Percentiles rank a stretch among this genome's conserved stretches.
These are phyloP conservation scores for Pseudochirops corinnae DNA, from an alignment of 2,797 vertebrate genomes.

Conservation along the genomic window DNA sequence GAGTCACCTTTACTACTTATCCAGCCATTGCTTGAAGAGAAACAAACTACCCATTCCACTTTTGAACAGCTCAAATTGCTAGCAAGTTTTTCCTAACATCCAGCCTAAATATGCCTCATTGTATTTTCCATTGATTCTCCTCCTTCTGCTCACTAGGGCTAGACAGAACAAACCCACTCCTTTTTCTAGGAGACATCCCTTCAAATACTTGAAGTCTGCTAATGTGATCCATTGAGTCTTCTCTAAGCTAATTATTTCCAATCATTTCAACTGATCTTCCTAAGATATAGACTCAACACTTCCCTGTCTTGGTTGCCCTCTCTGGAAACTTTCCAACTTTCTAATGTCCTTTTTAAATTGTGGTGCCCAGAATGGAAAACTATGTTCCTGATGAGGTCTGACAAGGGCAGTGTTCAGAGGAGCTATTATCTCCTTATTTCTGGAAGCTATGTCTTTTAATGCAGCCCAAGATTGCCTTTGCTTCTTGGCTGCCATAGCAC, in stretches of 20 bases:
- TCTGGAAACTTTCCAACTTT: not conserved
- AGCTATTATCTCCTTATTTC: not conserved
- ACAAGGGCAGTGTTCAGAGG: not conserved
- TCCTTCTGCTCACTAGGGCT: not conserved
- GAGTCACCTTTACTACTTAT: not conserved
- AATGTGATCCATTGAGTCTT: not conserved
- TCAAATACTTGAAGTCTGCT: not conserved
- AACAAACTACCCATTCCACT: not conserved
- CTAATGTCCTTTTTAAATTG: not conserved
- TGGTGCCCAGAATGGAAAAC: not conserved
- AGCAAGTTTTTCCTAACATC: not conserved
- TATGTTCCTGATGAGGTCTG: not conserved
- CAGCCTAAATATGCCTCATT: not conserved
- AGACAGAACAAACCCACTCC: not conserved
- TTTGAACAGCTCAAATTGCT: not conserved
- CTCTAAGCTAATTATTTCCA: not conserved
- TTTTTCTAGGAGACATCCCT: not conserved
- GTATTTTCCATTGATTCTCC: not conserved
- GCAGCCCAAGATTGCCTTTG: not conserved
- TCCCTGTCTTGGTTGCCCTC: not conserved
- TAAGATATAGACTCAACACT: not conserved
- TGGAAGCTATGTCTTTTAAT: not conserved
- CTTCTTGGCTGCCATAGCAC: not conserved
- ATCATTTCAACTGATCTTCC: not conserved
- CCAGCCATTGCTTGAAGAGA: not conserved